Evolutionary conservation across 2,888 invertebrate species (phyloP), one percentile per base, ranked within the genome.

Genomic region (Helicoverpa assulta): DNA sequence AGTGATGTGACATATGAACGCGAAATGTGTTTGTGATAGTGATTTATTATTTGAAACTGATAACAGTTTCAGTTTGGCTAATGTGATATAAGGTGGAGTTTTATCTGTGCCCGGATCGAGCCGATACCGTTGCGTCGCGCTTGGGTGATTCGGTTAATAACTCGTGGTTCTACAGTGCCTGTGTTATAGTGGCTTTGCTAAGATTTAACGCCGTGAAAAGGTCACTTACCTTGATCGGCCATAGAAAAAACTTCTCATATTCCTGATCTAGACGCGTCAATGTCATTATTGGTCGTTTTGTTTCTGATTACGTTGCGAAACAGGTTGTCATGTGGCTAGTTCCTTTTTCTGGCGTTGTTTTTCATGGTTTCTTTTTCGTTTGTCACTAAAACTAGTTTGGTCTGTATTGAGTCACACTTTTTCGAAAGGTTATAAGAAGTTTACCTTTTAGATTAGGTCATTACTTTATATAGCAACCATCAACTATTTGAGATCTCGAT

Each of bases 221-320:
- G 93, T 94, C 94, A 93, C 94, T 93, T 94, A 94, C 95, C 95
- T 94, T 94, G 90, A 89, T 90, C 88, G 91, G 89, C 86, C 85
- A 85, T 89, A 86, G 86, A 74, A 80, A 81, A 82, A 81, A 74
- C 61, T 68, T 72, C 54, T 69, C 73, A 66, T 70, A 68, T 70
- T 60, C 72, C 75, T 66, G 70, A 63, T 75, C 74, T 72, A 71
- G 73, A 65, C 57, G 40, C 56, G 57, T 71, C 58, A 62, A 47
- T 80, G 73, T 72, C 57, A 67, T 60, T 75, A 73, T 73, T 80
- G 71, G 74, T 80, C 55, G 63, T 75, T 73, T 81, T 76, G 78
- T 78, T 86, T 86, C 81, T 82, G 77, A 76, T 84, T 88, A 85
- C 79, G 70, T 80, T 78, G 74, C 73, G 78, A 79, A 88, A 85